Percentiles rank a stretch among this genome's conserved stretches.
These are phyloP conservation scores for Drosophila picticornis DNA, from an alignment of 2,888 invertebrate species.

Conservation along the genomic window DNA sequence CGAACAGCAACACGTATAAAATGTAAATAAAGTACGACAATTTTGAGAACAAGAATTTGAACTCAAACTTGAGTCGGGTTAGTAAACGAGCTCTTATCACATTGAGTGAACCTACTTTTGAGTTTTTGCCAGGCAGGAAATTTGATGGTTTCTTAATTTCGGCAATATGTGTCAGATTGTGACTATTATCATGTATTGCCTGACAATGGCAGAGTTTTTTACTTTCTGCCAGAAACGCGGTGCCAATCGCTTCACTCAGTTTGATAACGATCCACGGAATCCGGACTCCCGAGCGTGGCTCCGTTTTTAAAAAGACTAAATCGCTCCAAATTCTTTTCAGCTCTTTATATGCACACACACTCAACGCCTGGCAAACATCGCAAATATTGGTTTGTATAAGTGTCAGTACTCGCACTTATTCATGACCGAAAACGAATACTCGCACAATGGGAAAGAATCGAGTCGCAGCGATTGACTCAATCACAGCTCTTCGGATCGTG, in stretches of 20 bases:
- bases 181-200: background rate
- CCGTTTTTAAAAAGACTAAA: slow-evolving; percentile 68
- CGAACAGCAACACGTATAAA: slow-evolving; percentile 31
- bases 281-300: slow-evolving; percentile 52
- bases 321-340: slow-evolving; percentile 64
- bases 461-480: slow-evolving; percentile 45
- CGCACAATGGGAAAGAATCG: slow-evolving; percentile 10
- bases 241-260: background rate
- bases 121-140: slow-evolving; percentile 44
- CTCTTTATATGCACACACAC: slow-evolving; percentile 70
- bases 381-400: slow-evolving; percentile 1
- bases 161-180: slow-evolving; percentile 8
- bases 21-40: background rate
- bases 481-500: slow-evolving; percentile 16
- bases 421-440: slow-evolving; percentile 19
- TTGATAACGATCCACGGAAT: slow-evolving; percentile 42
- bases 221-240: slow-evolving; percentile 4
- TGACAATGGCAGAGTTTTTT: background rate
- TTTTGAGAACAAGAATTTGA: background rate
- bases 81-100: background rate
- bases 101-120: slow-evolving; percentile 43
- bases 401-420: slow-evolving; percentile 22
- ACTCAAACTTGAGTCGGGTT: background rate
- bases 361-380: slow-evolving; percentile 1
- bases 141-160: slow-evolving; percentile 36